Percentiles rank a stretch among this genome's conserved stretches.
Conservation (phyloP, 2,888 invertebrate species). For the Mimas tiliae region DNA sequence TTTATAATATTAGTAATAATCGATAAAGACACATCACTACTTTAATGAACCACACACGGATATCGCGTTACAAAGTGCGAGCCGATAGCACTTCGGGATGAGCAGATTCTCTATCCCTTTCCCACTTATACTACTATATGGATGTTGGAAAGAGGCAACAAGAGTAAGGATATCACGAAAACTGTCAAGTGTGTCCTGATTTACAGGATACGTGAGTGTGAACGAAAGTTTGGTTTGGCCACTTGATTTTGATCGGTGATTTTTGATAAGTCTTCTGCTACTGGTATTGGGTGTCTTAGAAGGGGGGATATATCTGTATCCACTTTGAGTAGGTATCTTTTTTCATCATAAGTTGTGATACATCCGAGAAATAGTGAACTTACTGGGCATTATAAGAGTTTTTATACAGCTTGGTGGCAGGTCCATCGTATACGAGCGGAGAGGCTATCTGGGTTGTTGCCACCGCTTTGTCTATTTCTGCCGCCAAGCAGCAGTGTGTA, state of each 20-base stretch:
- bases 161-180: conserved; percentile 69
- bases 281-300: not conserved
- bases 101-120: conserved; percentile 44
- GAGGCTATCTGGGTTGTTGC: too few relatives aligned
- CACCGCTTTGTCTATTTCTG: too few relatives aligned
- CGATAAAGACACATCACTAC: conserved; percentile 51
- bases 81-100: conserved; percentile 48
- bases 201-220: conserved; percentile 42
- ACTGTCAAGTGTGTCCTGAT: conserved; percentile 67
- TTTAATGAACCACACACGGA: conserved; percentile 60
- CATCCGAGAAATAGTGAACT: too few relatives aligned
- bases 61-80: conserved; percentile 71
- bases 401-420: too few relatives aligned
- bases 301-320: not conserved
- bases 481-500: too few relatives aligned
- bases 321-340: not conserved
- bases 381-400: too few relatives aligned
- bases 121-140: conserved; percentile 28
- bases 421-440: too few relatives aligned
- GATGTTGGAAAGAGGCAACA: conserved; percentile 42
- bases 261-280: conserved; percentile 13
- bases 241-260: conserved; percentile 27
- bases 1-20: conserved; percentile 1
- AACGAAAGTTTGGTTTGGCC: conserved; percentile 23
- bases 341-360: too few relatives aligned